phyloP scores from a whole-genome alignment of 2,113 vertebrate genomes.

The Lampris megalopsis region DNA sequence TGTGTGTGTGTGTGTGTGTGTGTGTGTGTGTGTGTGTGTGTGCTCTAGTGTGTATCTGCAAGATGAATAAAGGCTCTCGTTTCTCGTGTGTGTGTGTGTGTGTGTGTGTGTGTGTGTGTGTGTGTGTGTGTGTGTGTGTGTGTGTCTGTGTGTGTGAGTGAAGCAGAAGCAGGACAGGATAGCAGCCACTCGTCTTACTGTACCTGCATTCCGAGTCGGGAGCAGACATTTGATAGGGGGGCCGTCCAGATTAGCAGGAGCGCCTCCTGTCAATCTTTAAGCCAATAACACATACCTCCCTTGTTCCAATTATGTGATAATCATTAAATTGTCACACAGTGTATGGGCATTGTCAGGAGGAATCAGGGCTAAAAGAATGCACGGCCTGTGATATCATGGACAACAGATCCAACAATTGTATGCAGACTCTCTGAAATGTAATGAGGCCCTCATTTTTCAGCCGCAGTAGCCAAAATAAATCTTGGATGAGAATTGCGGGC shows the following conservation, averaged over 20 bases:
- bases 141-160: slow-evolving; percentile 12
- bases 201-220: slow-evolving; percentile 67
- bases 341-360: slow-evolving; percentile 22
- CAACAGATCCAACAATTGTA: slow-evolving; percentile 5
- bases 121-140: slow-evolving; percentile 24
- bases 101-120: not conserved
- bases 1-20: not conserved
- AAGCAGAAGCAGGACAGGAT: not conserved
- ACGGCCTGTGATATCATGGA: slow-evolving; percentile 12
- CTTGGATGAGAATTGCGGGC: not conserved
- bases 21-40: not conserved
- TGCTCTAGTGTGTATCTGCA: too few relatives aligned
- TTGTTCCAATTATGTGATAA: slow-evolving; percentile 76
- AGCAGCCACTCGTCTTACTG: slow-evolving; percentile 63
- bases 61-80: not conserved
- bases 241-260: slow-evolving; percentile 63
- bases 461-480: not conserved
- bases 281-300: slow-evolving; percentile 72
- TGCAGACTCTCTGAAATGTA: not conserved
- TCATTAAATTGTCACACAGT: slow-evolving; percentile 60
- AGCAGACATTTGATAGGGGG: slow-evolving; percentile 64
- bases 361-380: slow-evolving; percentile 33
- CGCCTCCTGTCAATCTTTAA: slow-evolving; percentile 50
- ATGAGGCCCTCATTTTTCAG: not conserved
- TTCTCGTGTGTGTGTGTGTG: not conserved